phyloP scores from a whole-genome alignment of 2,113 vertebrate species.

The Apodemus sylvaticus region DNA sequence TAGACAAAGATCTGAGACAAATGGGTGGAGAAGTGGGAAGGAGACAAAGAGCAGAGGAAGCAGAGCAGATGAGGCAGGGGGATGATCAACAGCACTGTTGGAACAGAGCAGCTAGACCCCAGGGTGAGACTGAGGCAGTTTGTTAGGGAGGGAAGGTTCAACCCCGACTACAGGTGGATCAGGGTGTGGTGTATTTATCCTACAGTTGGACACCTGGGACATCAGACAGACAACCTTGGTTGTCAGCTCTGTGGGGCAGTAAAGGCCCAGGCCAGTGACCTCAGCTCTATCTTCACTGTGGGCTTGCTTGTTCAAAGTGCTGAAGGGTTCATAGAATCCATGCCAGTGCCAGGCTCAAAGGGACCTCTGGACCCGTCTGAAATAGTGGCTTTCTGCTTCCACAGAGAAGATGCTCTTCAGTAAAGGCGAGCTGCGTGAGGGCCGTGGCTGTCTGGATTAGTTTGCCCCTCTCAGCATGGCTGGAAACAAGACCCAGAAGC shows the following conservation, averaged over 20 bases:
- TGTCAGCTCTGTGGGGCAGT: background rate
- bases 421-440: too few species aligned
- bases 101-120: rapidly evolving
- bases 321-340: background rate
- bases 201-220: rapidly evolving
- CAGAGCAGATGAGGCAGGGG: background rate
- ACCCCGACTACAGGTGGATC: rapidly evolving
- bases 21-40: background rate
- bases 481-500: background rate
- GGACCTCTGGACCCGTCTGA: background rate
- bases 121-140: rapidly evolving
- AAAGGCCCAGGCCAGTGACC: too few species aligned
- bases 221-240: rapidly evolving
- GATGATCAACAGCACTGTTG: rapidly evolving
- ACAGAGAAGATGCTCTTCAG: background rate
- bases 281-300: rapidly evolving
- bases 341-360: background rate
- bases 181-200: rapidly evolving
- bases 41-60: background rate
- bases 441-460: background rate
- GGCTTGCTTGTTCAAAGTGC: background rate
- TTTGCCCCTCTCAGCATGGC: background rate
- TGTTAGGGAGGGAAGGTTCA: too few species aligned
- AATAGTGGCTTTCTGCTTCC: background rate
- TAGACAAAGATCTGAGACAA: background rate